Evolutionary conservation across 2,797 vertebrate genomes (phyloP).

Genomic region (Benthosema pterotum): DNA sequence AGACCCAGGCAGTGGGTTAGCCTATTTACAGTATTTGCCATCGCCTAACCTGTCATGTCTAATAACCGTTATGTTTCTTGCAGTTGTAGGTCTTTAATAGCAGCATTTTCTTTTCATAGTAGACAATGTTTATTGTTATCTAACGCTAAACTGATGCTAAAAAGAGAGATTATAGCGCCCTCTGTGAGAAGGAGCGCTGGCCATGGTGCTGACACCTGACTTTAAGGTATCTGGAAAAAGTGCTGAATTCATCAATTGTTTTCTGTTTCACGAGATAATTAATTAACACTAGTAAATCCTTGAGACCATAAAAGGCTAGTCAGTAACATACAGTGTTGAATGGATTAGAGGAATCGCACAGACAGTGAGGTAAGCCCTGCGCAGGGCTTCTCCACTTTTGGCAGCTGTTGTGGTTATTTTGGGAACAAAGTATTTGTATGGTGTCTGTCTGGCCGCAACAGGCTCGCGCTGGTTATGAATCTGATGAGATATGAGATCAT

Average conservation of each 20-base stretch:
- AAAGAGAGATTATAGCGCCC: slow-evolving; percentile 12
- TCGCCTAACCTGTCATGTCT: no score
- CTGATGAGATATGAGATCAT: background rate
- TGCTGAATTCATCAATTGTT: background rate
- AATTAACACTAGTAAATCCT: no score
- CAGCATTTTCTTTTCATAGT: background rate
- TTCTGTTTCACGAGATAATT: background rate
- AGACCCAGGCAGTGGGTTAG: background rate
- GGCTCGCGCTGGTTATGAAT: background rate
- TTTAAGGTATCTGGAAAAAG: background rate
- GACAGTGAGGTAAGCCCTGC: background rate
- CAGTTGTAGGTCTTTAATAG: background rate
- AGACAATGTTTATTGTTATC: background rate
- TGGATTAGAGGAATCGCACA: background rate
- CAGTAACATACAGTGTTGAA: background rate
- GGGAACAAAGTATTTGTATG: slow-evolving; percentile 34
- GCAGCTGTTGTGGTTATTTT: slow-evolving; percentile 44
- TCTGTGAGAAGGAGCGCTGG: slow-evolving; percentile 44
- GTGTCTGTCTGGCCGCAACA: background rate
- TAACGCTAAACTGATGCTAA: background rate
- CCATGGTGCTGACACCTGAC: slow-evolving; percentile 60
- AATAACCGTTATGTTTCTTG: no score
- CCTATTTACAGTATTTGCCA: background rate
- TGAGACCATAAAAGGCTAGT: background rate
- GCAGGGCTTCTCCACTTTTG: slow-evolving; percentile 10